Evolutionary conservation across 2,113 vertebrate species (phyloP).

Genomic region (Myiopsitta monachus): DNA sequence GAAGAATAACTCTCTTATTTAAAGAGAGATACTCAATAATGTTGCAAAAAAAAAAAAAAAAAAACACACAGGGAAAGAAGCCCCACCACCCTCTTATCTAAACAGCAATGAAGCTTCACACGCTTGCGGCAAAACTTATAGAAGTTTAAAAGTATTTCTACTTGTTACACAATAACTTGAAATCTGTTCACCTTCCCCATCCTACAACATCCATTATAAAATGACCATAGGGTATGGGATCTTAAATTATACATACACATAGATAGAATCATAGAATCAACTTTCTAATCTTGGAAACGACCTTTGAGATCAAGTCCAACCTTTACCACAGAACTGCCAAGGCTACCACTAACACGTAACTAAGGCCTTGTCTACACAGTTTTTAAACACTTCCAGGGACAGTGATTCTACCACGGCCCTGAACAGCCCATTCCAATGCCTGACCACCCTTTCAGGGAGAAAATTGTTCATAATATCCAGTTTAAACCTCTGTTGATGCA

Average conservation of each 20-base stretch:
- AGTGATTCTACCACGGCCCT: neutral
- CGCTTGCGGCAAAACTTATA: neutral
- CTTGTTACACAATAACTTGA: neutral
- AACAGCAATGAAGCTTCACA: neutral
- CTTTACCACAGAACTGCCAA: neutral
- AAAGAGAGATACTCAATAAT: neutral
- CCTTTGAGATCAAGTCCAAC: neutral
- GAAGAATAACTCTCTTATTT: neutral
- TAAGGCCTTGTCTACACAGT: neutral
- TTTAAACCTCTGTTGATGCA: neutral
- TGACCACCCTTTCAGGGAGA: neutral
- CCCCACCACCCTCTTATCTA: rapidly evolving
- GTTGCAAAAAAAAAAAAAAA: no score
- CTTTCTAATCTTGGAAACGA: neutral
- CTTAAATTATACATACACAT: neutral
- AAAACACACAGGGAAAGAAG: neutral
- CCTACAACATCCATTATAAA: neutral
- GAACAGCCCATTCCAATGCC: neutral
- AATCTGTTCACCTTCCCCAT: neutral
- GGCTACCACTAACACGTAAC: neutral
- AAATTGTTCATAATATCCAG: neutral
- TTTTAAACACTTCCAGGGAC: neutral
- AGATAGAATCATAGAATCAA: no score
- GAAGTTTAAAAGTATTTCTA: neutral
- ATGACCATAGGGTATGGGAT: neutral